Evolutionary conservation across 2,797 vertebrate species (phyloP).

Genomic region (Heliangelus exortis): DNA sequence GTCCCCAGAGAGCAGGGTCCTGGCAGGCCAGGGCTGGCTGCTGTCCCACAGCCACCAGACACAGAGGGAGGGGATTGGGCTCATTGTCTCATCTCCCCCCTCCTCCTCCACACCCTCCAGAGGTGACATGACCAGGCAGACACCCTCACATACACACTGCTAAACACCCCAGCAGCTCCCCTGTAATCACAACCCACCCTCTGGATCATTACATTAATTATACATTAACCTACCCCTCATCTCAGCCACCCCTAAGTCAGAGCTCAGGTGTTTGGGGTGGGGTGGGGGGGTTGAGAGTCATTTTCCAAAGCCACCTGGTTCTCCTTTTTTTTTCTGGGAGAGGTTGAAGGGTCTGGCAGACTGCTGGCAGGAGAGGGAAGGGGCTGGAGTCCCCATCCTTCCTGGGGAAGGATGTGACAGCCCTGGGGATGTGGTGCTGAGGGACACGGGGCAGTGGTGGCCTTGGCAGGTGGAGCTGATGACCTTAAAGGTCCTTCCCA

Average conservation of each 20-base stretch:
- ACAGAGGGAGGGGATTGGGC: accelerated
- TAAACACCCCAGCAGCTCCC: background rate
- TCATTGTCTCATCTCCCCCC: background rate
- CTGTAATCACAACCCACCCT: constrained; percentile 35
- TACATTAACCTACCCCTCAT: constrained; percentile 15
- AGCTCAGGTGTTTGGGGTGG: background rate
- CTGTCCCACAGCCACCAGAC: accelerated
- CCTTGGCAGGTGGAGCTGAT: no score
- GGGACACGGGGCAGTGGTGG: no score
- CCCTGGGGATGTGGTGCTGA: no score
- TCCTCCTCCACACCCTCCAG: background rate
- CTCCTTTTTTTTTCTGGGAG: background rate
- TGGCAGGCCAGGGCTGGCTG: accelerated
- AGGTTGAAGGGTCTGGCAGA: background rate
- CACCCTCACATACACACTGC: background rate
- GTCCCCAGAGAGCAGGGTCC: background rate
- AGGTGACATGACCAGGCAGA: background rate
- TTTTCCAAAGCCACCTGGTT: constrained; percentile 24
- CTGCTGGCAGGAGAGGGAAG: background rate
- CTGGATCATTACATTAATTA: constrained; percentile 23
- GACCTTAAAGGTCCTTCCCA: no score
- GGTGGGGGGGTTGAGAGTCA: background rate
- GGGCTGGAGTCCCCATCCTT: no score
- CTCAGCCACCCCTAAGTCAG: background rate
- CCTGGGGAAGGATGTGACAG: background rate